These are phyloP conservation scores for Brachyistius frenatus DNA, from an alignment of 2,113 vertebrate genomes.

Conservation along the genomic window DNA sequence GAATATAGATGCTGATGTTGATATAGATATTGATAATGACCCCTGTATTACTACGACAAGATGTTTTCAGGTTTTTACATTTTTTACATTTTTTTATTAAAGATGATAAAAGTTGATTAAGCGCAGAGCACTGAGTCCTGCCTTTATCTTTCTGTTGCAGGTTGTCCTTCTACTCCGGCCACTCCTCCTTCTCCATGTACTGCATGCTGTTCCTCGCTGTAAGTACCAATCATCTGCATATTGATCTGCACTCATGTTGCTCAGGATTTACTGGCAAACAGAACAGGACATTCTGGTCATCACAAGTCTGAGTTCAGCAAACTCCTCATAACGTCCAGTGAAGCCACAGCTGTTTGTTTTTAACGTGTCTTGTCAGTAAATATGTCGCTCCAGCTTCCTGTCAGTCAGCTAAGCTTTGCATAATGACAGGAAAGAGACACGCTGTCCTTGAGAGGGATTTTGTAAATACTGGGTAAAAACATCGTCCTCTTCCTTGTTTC, in stretches of 20 bases:
- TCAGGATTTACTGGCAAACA: not conserved
- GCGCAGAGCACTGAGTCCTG: not conserved
- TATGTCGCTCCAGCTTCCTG: too few species aligned
- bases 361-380: not conserved
- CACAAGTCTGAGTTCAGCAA: not conserved
- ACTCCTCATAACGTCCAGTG: not conserved
- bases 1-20: too few species aligned
- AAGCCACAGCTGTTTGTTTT: not conserved
- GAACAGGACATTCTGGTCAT: not conserved
- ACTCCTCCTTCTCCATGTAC: constrained; percentile 98
- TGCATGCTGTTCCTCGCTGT: constrained; percentile 96
- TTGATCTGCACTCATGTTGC: not conserved
- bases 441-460: too few species aligned
- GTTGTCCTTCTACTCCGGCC: constrained; percentile 96
- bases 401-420: not conserved
- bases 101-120: not conserved
- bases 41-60: too few species aligned
- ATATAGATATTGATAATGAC: too few species aligned
- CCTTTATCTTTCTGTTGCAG: constrained; percentile 80
- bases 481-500: too few species aligned
- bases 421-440: not conserved
- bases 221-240: constrained; percentile 80
- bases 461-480: too few species aligned
- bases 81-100: not conserved
- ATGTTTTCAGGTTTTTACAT: not conserved